These are phyloP conservation scores for Petrocephalus zakoni DNA, from an alignment of 2,113 vertebrate species.

Conservation along the genomic window DNA sequence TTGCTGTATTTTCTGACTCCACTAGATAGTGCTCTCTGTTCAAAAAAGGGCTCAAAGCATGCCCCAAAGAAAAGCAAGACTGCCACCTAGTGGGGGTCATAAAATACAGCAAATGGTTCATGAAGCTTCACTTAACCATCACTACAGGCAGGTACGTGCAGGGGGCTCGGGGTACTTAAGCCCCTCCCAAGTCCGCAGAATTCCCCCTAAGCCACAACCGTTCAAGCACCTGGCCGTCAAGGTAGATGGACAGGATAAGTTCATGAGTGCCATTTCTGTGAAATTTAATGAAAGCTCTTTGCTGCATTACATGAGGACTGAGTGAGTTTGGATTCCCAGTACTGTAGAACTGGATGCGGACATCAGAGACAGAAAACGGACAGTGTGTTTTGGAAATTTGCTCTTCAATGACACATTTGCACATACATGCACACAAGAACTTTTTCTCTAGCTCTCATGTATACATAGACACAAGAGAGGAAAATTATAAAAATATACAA, in stretches of 20 bases:
- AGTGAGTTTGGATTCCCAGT: neutral
- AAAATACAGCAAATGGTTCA: no score
- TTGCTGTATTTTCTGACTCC: no score
- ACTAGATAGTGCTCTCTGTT: no score
- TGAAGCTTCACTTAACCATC: no score
- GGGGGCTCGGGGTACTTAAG: neutral
- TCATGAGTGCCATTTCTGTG: neutral
- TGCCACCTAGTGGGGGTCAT: no score
- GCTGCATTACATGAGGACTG: neutral
- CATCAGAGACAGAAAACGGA: neutral
- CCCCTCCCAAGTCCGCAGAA: neutral
- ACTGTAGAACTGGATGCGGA: neutral
- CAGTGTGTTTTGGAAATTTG: neutral
- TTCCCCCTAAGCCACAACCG: neutral
- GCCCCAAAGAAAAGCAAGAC: no score
- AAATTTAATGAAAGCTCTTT: neutral
- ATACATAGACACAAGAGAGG: slow-evolving; percentile 8
- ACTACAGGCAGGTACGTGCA: no score
- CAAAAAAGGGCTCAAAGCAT: no score
- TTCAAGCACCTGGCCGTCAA: neutral
- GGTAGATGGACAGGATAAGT: neutral
- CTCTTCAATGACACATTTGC: neutral
- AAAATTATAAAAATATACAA: neutral
- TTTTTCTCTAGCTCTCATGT: neutral
- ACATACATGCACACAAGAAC: neutral